These are phyloP conservation scores for Bellardia pandia DNA, from an alignment of 2,888 invertebrate genomes.

Conservation along the genomic window DNA sequence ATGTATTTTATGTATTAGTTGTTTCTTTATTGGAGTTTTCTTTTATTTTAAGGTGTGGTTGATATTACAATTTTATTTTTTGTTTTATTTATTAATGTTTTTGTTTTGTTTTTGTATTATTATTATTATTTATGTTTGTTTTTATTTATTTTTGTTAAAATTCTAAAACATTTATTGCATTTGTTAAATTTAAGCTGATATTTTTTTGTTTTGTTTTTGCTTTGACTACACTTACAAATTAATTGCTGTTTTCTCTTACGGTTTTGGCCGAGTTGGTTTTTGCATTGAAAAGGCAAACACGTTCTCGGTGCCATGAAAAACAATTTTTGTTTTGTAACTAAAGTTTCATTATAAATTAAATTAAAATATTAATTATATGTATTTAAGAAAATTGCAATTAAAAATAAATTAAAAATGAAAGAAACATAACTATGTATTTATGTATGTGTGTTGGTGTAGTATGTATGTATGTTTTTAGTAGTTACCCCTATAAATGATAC, in stretches of 20 bases:
- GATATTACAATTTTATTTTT: slow-evolving; percentile 43
- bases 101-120: neutral
- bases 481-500: slow-evolving; percentile 64
- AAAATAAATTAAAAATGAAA: slow-evolving; percentile 59
- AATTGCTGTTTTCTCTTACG: slow-evolving; percentile 82
- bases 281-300: slow-evolving; percentile 64
- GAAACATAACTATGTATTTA: slow-evolving; percentile 30
- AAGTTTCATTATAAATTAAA: slow-evolving; percentile 45
- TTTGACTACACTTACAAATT: slow-evolving; percentile 76
- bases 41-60: slow-evolving; percentile 45
- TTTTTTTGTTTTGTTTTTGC: slow-evolving; percentile 55
- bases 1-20: slow-evolving; percentile 18
- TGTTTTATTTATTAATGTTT: slow-evolving; percentile 33
- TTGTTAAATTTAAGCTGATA: slow-evolving; percentile 64
- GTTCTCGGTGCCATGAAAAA: slow-evolving; percentile 66
- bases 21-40: slow-evolving; percentile 21
- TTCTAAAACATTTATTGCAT: slow-evolving; percentile 70
- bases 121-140: slow-evolving; percentile 36
- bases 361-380: slow-evolving; percentile 38
- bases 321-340: slow-evolving; percentile 59
- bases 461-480: slow-evolving; percentile 18
- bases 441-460: slow-evolving; percentile 14
- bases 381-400: slow-evolving; percentile 23
- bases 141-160: slow-evolving; percentile 52
- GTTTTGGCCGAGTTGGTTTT: slow-evolving; percentile 70